Conservation (phyloP, 2,113 vertebrate genomes). For the Notothenia rossii region DNA sequence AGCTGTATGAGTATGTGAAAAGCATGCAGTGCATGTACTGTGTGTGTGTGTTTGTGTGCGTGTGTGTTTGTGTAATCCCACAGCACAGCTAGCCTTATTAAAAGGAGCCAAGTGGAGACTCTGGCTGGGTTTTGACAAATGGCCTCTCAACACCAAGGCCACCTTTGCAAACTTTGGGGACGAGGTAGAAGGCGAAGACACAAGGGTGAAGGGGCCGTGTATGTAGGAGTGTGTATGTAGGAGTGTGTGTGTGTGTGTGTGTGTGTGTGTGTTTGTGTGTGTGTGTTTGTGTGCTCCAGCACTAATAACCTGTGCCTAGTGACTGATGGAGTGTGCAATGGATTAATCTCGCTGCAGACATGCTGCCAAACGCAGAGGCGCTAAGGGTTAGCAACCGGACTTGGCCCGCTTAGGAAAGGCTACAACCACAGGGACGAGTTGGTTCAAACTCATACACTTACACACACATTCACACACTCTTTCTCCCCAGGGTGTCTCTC, state of each 20-base stretch:
- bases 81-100: constrained; percentile 84
- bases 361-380: constrained; percentile 70
- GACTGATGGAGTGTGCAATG: constrained; percentile 80
- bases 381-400: constrained; percentile 75
- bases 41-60: constrained; percentile 29
- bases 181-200: constrained; percentile 65
- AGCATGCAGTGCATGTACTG: constrained; percentile 36
- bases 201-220: constrained; percentile 63
- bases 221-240: constrained; percentile 21
- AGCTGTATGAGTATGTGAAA: constrained; percentile 70
- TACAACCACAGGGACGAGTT: constrained; percentile 62
- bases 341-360: constrained; percentile 78
- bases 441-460: constrained; percentile 26
- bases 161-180: constrained; percentile 77
- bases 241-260: constrained; percentile 39
- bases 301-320: constrained; percentile 79
- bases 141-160: constrained; percentile 82
- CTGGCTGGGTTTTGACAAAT: constrained; percentile 87
- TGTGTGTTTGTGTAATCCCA: constrained; percentile 58
- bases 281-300: constrained; percentile 44
- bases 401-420: constrained; percentile 75
- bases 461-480: background rate
- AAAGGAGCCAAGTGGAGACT: constrained; percentile 87
- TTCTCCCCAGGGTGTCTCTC: constrained; percentile 49
- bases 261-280: constrained; percentile 27